A percentile compares a stretch with the other conserved stretches of the same genome.
phyloP scores from a whole-genome alignment of 35 echinoderm and acorn worm species.

The Hemicentrotus pulcherrimus region DNA sequence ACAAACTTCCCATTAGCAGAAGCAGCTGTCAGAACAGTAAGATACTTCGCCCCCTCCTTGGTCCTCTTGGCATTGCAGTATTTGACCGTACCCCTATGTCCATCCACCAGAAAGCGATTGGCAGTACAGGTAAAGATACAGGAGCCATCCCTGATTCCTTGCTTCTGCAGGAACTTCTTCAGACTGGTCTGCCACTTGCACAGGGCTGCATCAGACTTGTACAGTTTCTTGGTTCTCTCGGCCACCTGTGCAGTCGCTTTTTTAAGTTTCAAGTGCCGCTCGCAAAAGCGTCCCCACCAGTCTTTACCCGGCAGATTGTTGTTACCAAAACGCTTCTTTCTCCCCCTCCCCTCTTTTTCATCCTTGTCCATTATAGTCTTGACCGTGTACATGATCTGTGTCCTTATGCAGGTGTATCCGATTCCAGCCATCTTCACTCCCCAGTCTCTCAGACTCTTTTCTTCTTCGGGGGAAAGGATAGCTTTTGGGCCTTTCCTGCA shows the following conservation, averaged over 20 bases:
- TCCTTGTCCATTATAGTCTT: slow-evolving; percentile 57
- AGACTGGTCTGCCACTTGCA: slow-evolving; percentile 18
- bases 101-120: slow-evolving; percentile 27
- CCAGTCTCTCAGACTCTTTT: slow-evolving; percentile 37
- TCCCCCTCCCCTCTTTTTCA: slow-evolving; percentile 29
- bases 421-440: slow-evolving; percentile 49
- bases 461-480: slow-evolving; percentile 43
- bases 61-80: slow-evolving; percentile 1
- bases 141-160: slow-evolving; percentile 5
- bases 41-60: neutral
- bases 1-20: slow-evolving; percentile 39
- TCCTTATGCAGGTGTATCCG: slow-evolving; percentile 42
- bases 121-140: slow-evolving; percentile 20
- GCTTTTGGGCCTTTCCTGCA: slow-evolving; percentile 30
- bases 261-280: slow-evolving; percentile 26
- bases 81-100: neutral
- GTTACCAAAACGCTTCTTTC: slow-evolving; percentile 22
- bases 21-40: slow-evolving; percentile 33
- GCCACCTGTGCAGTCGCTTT: neutral
- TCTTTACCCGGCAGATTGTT: slow-evolving; percentile 44
- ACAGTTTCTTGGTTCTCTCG: neutral
- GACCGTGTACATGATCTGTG: slow-evolving; percentile 45
- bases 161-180: neutral
- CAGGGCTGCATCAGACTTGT: slow-evolving; percentile 40
- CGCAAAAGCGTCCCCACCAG: slow-evolving; percentile 41